phyloP scores from a whole-genome alignment of 2,888 invertebrate genomes.

The Xiphydria camelus region DNA sequence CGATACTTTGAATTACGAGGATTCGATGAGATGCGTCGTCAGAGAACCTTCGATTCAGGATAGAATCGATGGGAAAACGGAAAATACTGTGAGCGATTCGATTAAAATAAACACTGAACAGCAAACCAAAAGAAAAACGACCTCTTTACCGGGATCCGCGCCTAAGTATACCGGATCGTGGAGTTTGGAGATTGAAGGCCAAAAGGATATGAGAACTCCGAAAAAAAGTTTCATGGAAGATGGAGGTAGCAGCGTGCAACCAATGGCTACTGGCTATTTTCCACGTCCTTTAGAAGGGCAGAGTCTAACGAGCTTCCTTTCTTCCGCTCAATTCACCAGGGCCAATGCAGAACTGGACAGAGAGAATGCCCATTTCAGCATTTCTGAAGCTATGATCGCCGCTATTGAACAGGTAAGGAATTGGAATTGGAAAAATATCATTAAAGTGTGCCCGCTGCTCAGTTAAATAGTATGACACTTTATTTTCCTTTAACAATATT shows the following conservation, averaged over 20 bases:
- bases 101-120: constrained; percentile 20
- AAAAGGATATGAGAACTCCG: constrained; percentile 59
- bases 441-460: neutral
- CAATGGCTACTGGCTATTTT: constrained; percentile 66
- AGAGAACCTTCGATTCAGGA: constrained; percentile 23
- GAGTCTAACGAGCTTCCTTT: constrained; percentile 72
- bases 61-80: constrained; percentile 7
- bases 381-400: constrained; percentile 81
- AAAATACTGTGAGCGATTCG: constrained; percentile 18
- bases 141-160: constrained; percentile 37
- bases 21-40: constrained; percentile 11
- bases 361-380: constrained; percentile 85
- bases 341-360: constrained; percentile 77
- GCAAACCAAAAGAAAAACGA: constrained; percentile 27
- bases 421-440: neutral
- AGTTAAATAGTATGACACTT: neutral
- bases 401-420: constrained; percentile 70
- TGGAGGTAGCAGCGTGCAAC: constrained; percentile 63
- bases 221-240: constrained; percentile 65
- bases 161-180: constrained; percentile 45
- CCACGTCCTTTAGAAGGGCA: constrained; percentile 70
- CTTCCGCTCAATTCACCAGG: constrained; percentile 71
- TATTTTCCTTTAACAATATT: constrained; percentile 6
- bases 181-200: constrained; percentile 51
- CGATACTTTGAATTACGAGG: constrained; percentile 38